Evolutionary conservation across 2,797 vertebrate genomes (phyloP), one percentile per base, ranked within the genome.

Genomic region (Molossus molossus): DNA sequence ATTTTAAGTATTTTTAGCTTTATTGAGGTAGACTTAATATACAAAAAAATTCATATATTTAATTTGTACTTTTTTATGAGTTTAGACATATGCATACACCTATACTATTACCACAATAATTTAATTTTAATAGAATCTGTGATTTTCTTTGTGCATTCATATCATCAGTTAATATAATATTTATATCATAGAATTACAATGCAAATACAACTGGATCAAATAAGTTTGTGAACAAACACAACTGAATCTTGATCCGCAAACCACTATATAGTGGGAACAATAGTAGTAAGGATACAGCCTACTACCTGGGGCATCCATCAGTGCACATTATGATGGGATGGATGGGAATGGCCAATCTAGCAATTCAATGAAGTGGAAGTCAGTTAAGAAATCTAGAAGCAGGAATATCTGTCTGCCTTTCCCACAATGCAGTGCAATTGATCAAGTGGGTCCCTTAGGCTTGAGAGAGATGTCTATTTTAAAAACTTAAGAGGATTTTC

Each of bases 401-500:
- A 67, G n/a, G 72, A 17, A 50, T 79, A 50, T 76, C 33, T 90
- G 40, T 81, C 73, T 94, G 29, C 65, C 6, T 96, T 90, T 82
- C 48, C 40, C 85, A 86, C 5, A 90, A 6, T 40, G 11, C 40
- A 90, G 29, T 64, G 21, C 33, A 40, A 75, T 95, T 90, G 77
- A 76, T 83, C 40, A 82, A 70, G 21, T 80, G 20, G 10, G 25
- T 90, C 58, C 23, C 72, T 90, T 67, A 73, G 11, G 73, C 20
- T 83, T 72, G 55, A 94, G 37, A 94, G 23, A 15, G 20, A 70
- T 58, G 27, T 18, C 82, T 89, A 57, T 73, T 64, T 2, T 85
- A 60, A 95, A 75, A 96, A 95, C 53, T 48, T 92, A 96, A 94
- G 65, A 96, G 55, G 80, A 89, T 94, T 93, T 95, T 95, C 53